phyloP scores from a whole-genome alignment of 2,888 invertebrate species.

The Lasioglossum leucozonium region DNA sequence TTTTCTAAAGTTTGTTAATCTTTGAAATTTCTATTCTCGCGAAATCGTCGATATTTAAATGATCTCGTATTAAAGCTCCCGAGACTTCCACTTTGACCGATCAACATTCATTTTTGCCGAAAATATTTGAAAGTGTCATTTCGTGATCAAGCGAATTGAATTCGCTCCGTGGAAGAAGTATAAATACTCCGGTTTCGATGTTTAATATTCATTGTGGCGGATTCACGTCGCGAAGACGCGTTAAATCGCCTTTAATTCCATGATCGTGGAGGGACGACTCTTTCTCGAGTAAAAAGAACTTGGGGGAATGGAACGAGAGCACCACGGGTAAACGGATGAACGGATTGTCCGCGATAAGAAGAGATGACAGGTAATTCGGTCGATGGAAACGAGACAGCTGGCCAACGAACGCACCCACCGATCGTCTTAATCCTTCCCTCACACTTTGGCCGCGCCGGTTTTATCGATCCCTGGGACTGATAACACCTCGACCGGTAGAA shows the following conservation, averaged over 20 bases:
- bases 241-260: slow-evolving; percentile 31
- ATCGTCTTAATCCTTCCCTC: slow-evolving; percentile 47
- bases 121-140: no score
- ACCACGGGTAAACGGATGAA: slow-evolving; percentile 73
- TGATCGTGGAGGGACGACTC: neutral
- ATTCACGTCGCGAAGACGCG: neutral
- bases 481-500: slow-evolving; percentile 12
- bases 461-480: slow-evolving; percentile 42
- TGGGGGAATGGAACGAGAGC: slow-evolving; percentile 32
- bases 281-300: slow-evolving; percentile 4
- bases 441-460: slow-evolving; percentile 24
- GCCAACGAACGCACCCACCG: slow-evolving; percentile 34
- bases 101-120: no score
- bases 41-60: no score
- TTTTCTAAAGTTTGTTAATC: no score
- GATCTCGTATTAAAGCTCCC: no score
- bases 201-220: no score
- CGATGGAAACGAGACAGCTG: slow-evolving; percentile 68
- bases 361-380: slow-evolving; percentile 79
- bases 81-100: no score
- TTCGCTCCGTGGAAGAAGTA: no score
- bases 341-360: slow-evolving; percentile 78
- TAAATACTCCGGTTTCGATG: no score
- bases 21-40: no score
- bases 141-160: no score